Conservation (phyloP, 2,113 vertebrate species). For the Bostrychus sinensis region DNA sequence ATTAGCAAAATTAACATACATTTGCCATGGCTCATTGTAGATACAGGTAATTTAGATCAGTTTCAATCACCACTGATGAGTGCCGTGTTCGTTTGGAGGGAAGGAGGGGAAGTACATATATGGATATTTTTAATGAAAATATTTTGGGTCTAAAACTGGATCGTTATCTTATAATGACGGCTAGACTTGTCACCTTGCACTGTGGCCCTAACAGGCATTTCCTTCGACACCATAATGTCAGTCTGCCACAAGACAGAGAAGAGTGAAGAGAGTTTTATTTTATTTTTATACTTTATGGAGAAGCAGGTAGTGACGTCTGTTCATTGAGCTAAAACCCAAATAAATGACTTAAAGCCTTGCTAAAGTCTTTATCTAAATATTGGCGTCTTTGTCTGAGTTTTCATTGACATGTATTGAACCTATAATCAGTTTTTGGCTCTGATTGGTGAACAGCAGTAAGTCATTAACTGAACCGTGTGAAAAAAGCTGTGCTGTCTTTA, state of each 20-base stretch:
- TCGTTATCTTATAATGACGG: conserved; percentile 43
- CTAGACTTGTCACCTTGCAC: conserved; percentile 48
- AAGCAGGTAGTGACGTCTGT: conserved; percentile 33
- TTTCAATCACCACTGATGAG: conserved; percentile 35
- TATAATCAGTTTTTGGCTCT: conserved; percentile 1
- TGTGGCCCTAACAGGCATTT: conserved; percentile 54
- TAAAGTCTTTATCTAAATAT: not conserved
- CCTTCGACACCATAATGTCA: conserved; percentile 52
- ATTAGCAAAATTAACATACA: conserved; percentile 9
- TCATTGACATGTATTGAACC: conserved; percentile 4
- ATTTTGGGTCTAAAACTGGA: conserved; percentile 26
- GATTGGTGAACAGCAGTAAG: not conserved
- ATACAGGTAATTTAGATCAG: conserved; percentile 37
- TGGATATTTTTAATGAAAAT: conserved; percentile 27
- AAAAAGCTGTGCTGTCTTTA: conserved; percentile 10
- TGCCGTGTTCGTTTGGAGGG: conserved; percentile 33
- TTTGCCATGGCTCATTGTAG: conserved; percentile 8
- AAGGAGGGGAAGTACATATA: conserved; percentile 10
- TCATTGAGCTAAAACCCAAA: conserved; percentile 31
- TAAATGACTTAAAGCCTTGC: not conserved
- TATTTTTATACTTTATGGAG: conserved; percentile 24
- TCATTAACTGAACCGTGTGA: conserved; percentile 25
- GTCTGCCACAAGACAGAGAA: conserved; percentile 49
- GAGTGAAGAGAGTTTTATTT: conserved; percentile 33
- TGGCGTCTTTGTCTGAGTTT: not conserved